Evolutionary conservation across 2,888 invertebrate species (phyloP).

Genomic region (Cancer borealis): DNA sequence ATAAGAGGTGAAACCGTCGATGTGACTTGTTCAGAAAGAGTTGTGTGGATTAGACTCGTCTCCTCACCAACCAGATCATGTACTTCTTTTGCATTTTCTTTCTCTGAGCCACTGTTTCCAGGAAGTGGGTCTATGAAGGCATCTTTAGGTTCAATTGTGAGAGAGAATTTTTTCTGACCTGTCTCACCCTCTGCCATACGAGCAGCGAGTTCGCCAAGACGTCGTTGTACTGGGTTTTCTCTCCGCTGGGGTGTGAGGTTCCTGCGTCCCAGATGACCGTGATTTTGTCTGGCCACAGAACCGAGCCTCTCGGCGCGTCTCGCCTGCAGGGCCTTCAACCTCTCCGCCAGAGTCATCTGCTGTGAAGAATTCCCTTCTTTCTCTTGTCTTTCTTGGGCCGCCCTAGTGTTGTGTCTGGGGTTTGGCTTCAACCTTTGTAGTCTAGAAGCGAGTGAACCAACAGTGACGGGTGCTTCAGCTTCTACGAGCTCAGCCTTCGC

Average conservation of each 20-base stretch:
- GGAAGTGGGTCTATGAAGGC: background rate
- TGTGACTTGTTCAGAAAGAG: background rate
- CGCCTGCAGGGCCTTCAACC: slow-evolving; percentile 42
- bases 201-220: background rate
- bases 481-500: background rate
- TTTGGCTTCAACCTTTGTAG: background rate
- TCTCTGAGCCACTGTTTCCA: background rate
- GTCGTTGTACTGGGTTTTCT: background rate
- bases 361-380: slow-evolving; percentile 8
- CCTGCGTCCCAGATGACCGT: background rate
- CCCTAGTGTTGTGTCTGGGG: background rate
- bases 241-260: background rate
- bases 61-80: background rate
- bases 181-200: background rate
- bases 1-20: background rate
- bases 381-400: background rate
- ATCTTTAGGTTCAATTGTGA: background rate
- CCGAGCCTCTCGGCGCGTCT: background rate
- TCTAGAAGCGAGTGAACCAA: background rate
- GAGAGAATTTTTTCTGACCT: background rate
- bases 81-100: background rate
- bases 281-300: background rate
- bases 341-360: slow-evolving; percentile 55
- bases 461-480: background rate
- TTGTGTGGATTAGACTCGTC: background rate